A percentile compares a stretch with the other conserved stretches of the same genome.
These are phyloP conservation scores for Hozukius guyotensis DNA, from an alignment of 2,797 vertebrate species.

Conservation along the genomic window DNA sequence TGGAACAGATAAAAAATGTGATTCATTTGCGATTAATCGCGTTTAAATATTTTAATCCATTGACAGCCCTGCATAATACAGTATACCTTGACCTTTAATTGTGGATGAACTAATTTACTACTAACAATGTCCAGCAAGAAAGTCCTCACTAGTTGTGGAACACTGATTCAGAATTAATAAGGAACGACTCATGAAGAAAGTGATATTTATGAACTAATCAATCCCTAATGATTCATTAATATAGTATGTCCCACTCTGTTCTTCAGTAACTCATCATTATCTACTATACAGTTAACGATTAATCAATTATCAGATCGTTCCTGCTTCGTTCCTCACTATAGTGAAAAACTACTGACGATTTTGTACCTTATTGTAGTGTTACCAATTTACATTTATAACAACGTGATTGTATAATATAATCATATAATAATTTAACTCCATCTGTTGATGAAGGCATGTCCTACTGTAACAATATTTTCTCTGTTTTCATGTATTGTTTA, in stretches of 20 bases:
- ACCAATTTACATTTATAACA: background rate
- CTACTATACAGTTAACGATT: too few species aligned
- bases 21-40: too few species aligned
- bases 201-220: background rate
- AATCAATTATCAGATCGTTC: too few species aligned
- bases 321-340: background rate
- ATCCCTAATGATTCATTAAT: background rate
- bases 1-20: fast-evolving
- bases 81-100: background rate
- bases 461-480: background rate
- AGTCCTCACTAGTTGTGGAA: background rate
- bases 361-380: background rate
- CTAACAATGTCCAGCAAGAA: background rate
- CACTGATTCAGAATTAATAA: background rate
- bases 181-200: background rate
- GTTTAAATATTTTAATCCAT: too few species aligned
- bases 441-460: background rate
- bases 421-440: background rate
- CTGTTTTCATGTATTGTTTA: background rate
- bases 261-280: too few species aligned
- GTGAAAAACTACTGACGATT: background rate
- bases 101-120: background rate
- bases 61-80: too few species aligned
- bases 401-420: background rate
- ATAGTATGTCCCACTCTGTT: background rate